Evolutionary conservation across 2,113 vertebrate species (phyloP), one percentile per base, ranked within the genome.

Genomic region (Misgurnus mizolepis): DNA sequence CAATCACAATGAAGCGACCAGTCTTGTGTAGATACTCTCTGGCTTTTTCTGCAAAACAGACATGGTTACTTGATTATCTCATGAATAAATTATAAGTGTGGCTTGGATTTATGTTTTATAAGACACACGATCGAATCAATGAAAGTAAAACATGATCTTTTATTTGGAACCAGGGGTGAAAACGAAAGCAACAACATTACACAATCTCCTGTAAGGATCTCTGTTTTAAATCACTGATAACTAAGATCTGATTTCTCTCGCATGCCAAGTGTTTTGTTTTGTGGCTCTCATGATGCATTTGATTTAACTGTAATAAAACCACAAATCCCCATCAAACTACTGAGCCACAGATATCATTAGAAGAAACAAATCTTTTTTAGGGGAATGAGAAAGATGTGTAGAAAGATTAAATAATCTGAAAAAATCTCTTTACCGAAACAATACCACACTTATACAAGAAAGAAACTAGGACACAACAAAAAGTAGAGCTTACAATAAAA

Each of bases 1-100:
- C 97, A 0, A 99, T 99, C 90, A 99, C 98, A 0, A 99, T 99
- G 90, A 96, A 99, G 18, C 95, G 95, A 49, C 97, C 97, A 0
- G 94, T 97, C 91, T 97, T 96, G 88, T 99, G 96, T 85, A 99
- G 94, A 82, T 95, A 96, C 78, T 99, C 97, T 86, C 96, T 88
- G 86, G 98, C 98, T 93, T 97, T 92, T 87, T 99, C 98, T 99
- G 90, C 15, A 87, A 58, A 82, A 15, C 49, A 80, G n/a, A 82
- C 14, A 74, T 1, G 2, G 1, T 53, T 4, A 39, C 1, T 12
- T 56, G 18, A 67, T 72, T 60, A 41, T 45, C 7, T 55, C 7
- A 49, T 7, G 34, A 7, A 4, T 27, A 39, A 6, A 11, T 39
- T 11, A 34, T 39, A 47, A 61, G 22, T 11, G 1, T 74, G 17